Evolutionary conservation across 1,140 invertebrate genomes (phyloP).

Genomic region (Alviniconcha marisindica): DNA sequence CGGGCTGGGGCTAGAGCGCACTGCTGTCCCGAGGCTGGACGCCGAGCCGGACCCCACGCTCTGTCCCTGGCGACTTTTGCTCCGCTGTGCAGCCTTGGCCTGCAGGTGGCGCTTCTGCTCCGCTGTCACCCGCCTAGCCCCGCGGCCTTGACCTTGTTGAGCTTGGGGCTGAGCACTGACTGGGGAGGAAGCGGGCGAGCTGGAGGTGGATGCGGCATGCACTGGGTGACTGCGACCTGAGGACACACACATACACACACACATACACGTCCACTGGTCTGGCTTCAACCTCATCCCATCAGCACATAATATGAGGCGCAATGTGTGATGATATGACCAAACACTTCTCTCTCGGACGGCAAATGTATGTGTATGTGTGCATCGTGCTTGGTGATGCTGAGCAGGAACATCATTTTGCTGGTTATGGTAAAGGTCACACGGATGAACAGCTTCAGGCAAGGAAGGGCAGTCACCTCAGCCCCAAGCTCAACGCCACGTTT

Average conservation of each 20-base stretch:
- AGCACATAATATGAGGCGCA: not conserved
- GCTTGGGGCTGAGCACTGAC: constrained; percentile 19
- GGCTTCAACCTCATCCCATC: too few relatives aligned
- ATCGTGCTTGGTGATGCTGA: not conserved
- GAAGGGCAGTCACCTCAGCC: too few relatives aligned
- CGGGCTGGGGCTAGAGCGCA: constrained; percentile 16
- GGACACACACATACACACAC: not conserved
- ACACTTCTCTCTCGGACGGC: not conserved
- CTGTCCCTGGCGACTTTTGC: constrained; percentile 43
- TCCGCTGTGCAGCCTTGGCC: constrained; percentile 49
- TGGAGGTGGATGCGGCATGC: constrained; percentile 24
- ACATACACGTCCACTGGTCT: not conserved
- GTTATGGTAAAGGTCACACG: too few relatives aligned
- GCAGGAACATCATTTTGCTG: too few relatives aligned
- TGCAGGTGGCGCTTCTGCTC: constrained; percentile 48
- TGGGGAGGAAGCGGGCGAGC: constrained; percentile 32
- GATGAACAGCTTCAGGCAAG: too few relatives aligned
- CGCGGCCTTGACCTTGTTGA: constrained; percentile 29
- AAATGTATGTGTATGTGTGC: not conserved
- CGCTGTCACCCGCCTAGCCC: constrained; percentile 40
- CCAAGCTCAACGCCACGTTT: too few relatives aligned
- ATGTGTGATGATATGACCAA: not conserved
- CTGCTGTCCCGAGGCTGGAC: not conserved
- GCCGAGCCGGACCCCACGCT: too few relatives aligned
- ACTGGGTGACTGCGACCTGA: constrained; percentile 67